A percentile compares a stretch with the other conserved stretches of the same genome.
Evolutionary conservation across 2,888 invertebrate genomes (phyloP).

Genomic region (Drosophila ustulata): DNA sequence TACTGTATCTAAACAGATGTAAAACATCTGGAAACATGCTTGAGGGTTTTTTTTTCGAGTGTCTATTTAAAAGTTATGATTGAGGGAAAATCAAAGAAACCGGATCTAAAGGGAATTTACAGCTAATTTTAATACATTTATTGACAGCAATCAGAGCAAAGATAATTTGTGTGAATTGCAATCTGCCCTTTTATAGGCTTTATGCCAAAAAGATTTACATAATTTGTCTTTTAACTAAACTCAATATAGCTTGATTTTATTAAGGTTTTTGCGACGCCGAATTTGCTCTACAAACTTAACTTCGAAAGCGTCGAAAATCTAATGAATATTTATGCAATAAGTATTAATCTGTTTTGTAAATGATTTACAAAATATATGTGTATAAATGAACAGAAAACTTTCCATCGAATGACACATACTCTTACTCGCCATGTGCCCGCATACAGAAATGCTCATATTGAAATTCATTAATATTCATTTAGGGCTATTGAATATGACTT

Average conservation of each 20-base stretch:
- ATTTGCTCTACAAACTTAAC: not conserved
- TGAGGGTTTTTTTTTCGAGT: slow-evolving; percentile 1
- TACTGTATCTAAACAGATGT: not conserved
- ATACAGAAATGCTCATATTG: slow-evolving; percentile 1
- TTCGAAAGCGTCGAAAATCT: not conserved
- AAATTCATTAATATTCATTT: slow-evolving; percentile 34
- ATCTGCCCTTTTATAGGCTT: not conserved
- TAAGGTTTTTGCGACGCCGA: too few relatives aligned
- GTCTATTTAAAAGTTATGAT: slow-evolving; percentile 11
- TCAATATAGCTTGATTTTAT: not conserved
- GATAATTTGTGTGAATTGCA: not conserved
- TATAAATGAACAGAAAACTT: slow-evolving; percentile 12
- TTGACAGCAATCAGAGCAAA: slow-evolving; percentile 24
- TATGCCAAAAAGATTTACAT: not conserved
- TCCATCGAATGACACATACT: slow-evolving; percentile 1
- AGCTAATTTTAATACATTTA: slow-evolving; percentile 22
- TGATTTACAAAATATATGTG: slow-evolving; percentile 11
- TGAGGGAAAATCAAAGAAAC: slow-evolving; percentile 54
- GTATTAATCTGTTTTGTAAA: not conserved
- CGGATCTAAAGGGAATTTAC: slow-evolving; percentile 53
- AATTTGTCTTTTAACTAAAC: not conserved
- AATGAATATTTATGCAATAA: slow-evolving; percentile 1
- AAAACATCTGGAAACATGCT: not conserved
- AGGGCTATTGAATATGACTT: slow-evolving; percentile 17
- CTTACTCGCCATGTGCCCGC: not conserved